A percentile compares a stretch with the other conserved stretches of the same genome.
These are phyloP conservation scores for Haliclona indistincta DNA, from an alignment of 37 sponge, comb jelly and placozoan genomes.

Conservation along the genomic window DNA sequence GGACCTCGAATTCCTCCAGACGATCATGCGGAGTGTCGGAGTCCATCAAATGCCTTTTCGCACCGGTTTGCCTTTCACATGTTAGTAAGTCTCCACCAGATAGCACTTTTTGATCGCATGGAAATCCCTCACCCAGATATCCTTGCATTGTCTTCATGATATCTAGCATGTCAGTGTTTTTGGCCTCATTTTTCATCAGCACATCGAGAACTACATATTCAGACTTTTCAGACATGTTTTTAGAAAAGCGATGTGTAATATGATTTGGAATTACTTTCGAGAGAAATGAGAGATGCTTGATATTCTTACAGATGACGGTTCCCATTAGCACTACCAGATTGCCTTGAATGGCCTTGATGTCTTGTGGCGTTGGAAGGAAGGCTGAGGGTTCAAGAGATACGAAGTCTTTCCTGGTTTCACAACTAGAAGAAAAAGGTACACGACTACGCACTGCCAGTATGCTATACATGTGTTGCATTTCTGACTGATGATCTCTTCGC, in stretches of 20 bases:
- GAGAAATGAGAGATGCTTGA: not conserved
- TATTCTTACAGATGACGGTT: slow-evolving; percentile 21
- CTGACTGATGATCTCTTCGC: slow-evolving; percentile 8
- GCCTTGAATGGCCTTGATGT: not conserved
- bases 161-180: slow-evolving; percentile 33
- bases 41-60: slow-evolving; percentile 11
- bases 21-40: slow-evolving; percentile 16
- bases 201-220: slow-evolving; percentile 40
- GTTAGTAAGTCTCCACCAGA: not conserved
- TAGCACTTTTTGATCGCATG: not conserved
- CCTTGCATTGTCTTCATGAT: slow-evolving; percentile 31
- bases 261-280: not conserved
- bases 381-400: not conserved
- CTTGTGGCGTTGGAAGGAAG: slow-evolving; percentile 5
- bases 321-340: slow-evolving; percentile 24
- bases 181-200: slow-evolving; percentile 21
- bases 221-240: slow-evolving; percentile 20
- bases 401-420: not conserved
- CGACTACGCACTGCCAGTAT: slow-evolving; percentile 19
- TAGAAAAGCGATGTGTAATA: slow-evolving; percentile 23
- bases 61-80: not conserved
- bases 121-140: slow-evolving; percentile 18
- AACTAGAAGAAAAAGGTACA: not conserved
- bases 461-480: slow-evolving; percentile 25
- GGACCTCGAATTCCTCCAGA: slow-evolving; percentile 13